Base-by-base conservation (phyloP, 2,888 invertebrate species). In the Rotaria macrura region DNA sequence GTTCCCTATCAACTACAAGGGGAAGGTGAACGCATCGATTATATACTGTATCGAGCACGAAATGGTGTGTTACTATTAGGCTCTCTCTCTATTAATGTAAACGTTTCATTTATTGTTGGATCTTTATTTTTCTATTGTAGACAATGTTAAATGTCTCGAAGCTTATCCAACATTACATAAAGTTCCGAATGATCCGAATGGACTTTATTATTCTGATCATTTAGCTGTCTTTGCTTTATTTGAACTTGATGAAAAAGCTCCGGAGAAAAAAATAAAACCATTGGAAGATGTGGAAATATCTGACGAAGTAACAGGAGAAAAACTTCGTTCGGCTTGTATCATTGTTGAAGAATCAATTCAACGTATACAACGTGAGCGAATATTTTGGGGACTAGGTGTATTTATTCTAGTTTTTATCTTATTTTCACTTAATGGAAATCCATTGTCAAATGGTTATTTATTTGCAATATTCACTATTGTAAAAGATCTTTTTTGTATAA, bases 1-100 rank as follows among this genome's bases (percentile, higher is more conserved):
- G 14, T 3, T n/a, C 79, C 79, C 25, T 43, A 43, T 79, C 23
- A 6, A n/a, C 43, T 34, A 20, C 43, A 40, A n/a, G 43, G 43
- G 25, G 72, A 86, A 25, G 86, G 86, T 57, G 25, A 29, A 38
- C 85, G 86, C n/a, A 86, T 86, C 10, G 86, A 86, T 57, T 86
- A 86, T 43, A 86, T 86, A 57, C 49, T 86, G 38, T 86, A 72
- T 84, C 84, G 72, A 34, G 47, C 40, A 23, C 43, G 43, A 38
- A 83, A 55, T 43, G 40, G 55, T 29, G 25, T 83, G 79, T 79
- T 14, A 40, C 3, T 0, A 43, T n/a, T n/a, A 10, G 2, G 3
- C 43, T 43, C 23, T 25, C 10, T 49, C 17, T 52, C 20, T 23
- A 52, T 23, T 52, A 23, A 52, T 52, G 20, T 5, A 52, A 20